Base-by-base conservation (phyloP, 2,888 invertebrate species). In the Rhabditoides inermis region DNA sequence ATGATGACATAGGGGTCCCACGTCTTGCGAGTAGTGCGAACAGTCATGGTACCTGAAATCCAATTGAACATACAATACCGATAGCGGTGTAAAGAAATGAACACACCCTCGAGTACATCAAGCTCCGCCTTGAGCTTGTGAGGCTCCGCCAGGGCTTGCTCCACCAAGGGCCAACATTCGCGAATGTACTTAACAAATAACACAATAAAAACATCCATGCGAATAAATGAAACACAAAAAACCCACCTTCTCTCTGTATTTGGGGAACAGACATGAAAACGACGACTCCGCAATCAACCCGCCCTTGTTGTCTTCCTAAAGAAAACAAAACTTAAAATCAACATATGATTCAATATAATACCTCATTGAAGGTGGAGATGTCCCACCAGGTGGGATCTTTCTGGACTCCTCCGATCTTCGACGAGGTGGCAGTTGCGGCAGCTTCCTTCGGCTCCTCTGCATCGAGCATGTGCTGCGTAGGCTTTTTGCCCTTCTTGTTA, bases 221-320 rank as follows among this genome's bases (percentile, higher is more conserved):
- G 15, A 32, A 7, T 10, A 32, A 32, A 32, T 32, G 32, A 32
- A 32, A 32, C 32, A 32, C 15, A 10, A 15, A 15, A 51, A 15
- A 39, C 40, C 10, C 40, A 39, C 40, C 49, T 88, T 87, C 78
- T 99, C 98, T 54, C 95, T 83, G 76, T 98, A 98, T 78, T 90
- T 90, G 0, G 98, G 98, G 79, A 98, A 98, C 18, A 95, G 80
- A 1, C 90, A 90, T 0, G 92, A 91, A 80, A 99, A 99, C 5
- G 89, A 88, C 77, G 91, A 92, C 81, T 95, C 92, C 77, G 88
- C 88, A 7, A 89, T 74, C 44, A 98, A 79, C 39, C 89, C 86
- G 81, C 87, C 86, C 20, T 85, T 84, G 56, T 85, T 87, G 74
- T 95, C 94, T 27, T 61, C 65, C 64, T 65, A 36, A 36, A 60